A percentile compares a stretch with the other conserved stretches of the same genome.
Evolutionary conservation across 1,140 invertebrate genomes (phyloP).

Genomic region (Lordiphosa stackelbergi): DNA sequence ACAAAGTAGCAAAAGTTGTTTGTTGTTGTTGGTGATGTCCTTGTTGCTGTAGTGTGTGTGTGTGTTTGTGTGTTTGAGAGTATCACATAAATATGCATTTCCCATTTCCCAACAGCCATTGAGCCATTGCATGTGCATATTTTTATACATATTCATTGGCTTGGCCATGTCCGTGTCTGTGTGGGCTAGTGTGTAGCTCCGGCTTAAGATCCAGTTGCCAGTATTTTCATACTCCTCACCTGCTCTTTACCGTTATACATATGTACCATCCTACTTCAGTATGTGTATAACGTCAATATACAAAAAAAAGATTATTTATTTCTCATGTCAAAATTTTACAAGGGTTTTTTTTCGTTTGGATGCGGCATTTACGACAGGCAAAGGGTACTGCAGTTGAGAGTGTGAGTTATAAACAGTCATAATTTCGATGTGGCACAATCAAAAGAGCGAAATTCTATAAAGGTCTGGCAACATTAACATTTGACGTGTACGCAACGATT

Average conservation of each 20-base stretch:
- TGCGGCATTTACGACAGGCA: no score
- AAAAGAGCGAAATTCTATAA: no score
- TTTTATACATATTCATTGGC: slow-evolving; percentile 58
- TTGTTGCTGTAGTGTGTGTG: slow-evolving; percentile 34
- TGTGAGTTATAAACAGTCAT: slow-evolving; percentile 7
- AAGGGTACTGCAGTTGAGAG: background rate
- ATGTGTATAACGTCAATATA: slow-evolving; percentile 35
- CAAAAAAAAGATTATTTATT: slow-evolving; percentile 8
- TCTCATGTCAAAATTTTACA: slow-evolving; percentile 28
- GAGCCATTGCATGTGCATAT: slow-evolving; percentile 54
- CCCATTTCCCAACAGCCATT: slow-evolving; percentile 30
- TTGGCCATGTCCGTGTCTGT: slow-evolving; percentile 44
- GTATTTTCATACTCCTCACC: slow-evolving; percentile 18
- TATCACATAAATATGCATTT: slow-evolving; percentile 64
- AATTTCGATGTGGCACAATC: no score
- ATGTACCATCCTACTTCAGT: background rate
- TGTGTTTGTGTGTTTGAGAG: slow-evolving; percentile 11
- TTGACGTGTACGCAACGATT: no score
- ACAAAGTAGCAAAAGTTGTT: slow-evolving; percentile 50
- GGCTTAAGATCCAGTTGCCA: background rate
- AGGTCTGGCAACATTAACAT: no score
- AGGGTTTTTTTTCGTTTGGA: slow-evolving; percentile 4
- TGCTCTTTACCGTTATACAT: background rate
- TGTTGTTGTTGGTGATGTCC: slow-evolving; percentile 35
- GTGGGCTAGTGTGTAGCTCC: slow-evolving; percentile 42